phyloP scores from a whole-genome alignment of 2,113 vertebrate genomes.

The Epinephelus lanceolatus region DNA sequence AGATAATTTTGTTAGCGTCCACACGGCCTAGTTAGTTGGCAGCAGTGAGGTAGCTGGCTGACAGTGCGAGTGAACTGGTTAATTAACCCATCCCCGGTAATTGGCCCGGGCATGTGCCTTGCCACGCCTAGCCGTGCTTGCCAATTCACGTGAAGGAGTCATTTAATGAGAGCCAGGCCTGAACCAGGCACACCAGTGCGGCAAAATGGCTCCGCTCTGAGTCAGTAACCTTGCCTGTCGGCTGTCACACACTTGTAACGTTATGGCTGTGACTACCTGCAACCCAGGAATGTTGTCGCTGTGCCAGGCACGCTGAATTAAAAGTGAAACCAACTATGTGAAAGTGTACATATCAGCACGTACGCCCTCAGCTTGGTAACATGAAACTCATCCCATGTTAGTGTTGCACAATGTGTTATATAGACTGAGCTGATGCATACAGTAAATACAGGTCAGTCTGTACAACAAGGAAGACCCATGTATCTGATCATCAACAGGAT shows the following conservation, averaged over 20 bases:
- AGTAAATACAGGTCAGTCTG: neutral
- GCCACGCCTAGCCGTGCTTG: conserved; percentile 33
- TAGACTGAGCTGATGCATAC: neutral
- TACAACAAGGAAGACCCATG: neutral
- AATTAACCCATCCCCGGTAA: conserved; percentile 35
- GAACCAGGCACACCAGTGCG: neutral
- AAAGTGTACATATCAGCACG: neutral
- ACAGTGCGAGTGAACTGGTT: neutral
- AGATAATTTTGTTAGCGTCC: neutral
- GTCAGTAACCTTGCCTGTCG: conserved; percentile 62
- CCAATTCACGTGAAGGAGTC: conserved; percentile 19
- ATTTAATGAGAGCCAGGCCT: conserved; percentile 11
- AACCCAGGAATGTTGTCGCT: too few species aligned
- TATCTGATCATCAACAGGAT: neutral
- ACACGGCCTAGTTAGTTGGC: conserved; percentile 25
- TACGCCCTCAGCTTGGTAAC: neutral
- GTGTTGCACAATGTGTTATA: neutral
- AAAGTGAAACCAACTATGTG: conserved; percentile 1
- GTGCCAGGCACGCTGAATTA: neutral
- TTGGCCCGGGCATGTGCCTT: conserved; percentile 18
- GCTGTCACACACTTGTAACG: conserved; percentile 7
- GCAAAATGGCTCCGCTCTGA: conserved; percentile 69
- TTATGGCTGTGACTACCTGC: neutral
- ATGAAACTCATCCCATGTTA: rapidly evolving
- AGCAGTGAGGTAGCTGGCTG: neutral